phyloP scores from a whole-genome alignment of 2,113 vertebrate genomes.

The Nicator chloris region DNA sequence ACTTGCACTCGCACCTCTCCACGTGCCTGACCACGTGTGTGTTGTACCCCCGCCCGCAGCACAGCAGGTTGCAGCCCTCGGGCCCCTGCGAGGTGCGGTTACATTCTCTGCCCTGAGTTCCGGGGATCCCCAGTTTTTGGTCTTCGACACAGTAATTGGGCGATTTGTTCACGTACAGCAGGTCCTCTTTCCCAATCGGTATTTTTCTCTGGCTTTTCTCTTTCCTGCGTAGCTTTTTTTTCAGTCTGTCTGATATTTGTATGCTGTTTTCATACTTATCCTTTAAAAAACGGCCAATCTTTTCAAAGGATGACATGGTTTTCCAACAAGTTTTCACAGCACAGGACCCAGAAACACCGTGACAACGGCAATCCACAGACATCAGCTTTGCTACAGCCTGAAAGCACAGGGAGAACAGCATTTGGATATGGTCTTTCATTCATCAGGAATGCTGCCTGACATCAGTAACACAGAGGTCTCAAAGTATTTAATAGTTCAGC shows the following conservation, averaged over 20 bases:
- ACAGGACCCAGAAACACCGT: constrained; percentile 96
- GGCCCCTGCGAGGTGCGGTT: constrained; percentile 85
- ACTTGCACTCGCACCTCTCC: constrained; percentile 93
- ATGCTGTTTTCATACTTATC: constrained; percentile 91
- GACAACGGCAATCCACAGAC: constrained; percentile 93
- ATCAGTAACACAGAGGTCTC: neutral
- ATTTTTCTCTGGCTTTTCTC: constrained; percentile 79
- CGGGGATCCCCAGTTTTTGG: constrained; percentile 79
- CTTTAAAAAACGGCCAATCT: constrained; percentile 87
- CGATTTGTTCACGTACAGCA: constrained; percentile 89
- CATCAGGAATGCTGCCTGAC: neutral
- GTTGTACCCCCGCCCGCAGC: constrained; percentile 95
- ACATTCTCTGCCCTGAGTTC: constrained; percentile 90
- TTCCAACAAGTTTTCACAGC: constrained; percentile 97
- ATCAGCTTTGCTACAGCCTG: constrained; percentile 89
- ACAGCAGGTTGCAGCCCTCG: constrained; percentile 89
- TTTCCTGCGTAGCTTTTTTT: constrained; percentile 81
- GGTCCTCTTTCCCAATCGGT: constrained; percentile 78
- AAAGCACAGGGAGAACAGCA: constrained; percentile 31
- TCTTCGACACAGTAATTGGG: constrained; percentile 95
- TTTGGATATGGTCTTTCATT: neutral
- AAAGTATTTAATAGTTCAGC: neutral
- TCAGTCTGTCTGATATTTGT: constrained; percentile 83
- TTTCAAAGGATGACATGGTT: constrained; percentile 89
- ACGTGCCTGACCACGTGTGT: constrained; percentile 89